These are phyloP conservation scores for Noctuana brunneofusca DNA, from an alignment of 2,888 invertebrate genomes.

Conservation along the genomic window DNA sequence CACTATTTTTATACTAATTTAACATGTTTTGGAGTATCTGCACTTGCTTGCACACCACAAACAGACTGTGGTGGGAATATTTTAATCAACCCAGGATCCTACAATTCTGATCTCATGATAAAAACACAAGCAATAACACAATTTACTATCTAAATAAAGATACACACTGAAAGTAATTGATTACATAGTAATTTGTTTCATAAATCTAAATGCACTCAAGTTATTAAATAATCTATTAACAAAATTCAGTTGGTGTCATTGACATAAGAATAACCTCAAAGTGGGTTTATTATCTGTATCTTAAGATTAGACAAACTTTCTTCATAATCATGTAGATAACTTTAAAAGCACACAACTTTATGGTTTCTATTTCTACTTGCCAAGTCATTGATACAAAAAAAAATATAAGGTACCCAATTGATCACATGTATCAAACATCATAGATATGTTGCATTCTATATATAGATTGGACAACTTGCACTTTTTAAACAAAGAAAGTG, in stretches of 20 bases:
- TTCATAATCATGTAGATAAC: background rate
- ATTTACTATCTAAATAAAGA: background rate
- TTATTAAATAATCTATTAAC: background rate
- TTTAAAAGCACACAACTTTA: background rate
- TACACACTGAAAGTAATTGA: background rate
- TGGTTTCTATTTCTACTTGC: background rate
- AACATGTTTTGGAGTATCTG: too few species aligned
- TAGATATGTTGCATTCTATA: slow-evolving; percentile 64
- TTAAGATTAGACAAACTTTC: background rate
- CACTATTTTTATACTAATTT: too few species aligned
- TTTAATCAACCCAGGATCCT: too few species aligned
- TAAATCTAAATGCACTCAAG: background rate
- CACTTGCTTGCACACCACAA: too few species aligned
- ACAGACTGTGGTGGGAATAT: too few species aligned
- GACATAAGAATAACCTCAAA: slow-evolving; percentile 25
- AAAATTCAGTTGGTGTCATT: slow-evolving; percentile 16
- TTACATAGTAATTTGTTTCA: background rate
- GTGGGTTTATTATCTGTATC: background rate
- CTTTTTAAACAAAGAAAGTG: slow-evolving; percentile 69
- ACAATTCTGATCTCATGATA: background rate
- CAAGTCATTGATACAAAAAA: background rate
- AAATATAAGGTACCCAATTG: background rate
- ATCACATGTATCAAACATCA: slow-evolving; percentile 17
- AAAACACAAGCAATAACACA: background rate
- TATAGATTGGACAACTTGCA: slow-evolving; percentile 74